phyloP scores from a whole-genome alignment of 2,113 vertebrate species.

The Salvator merianae region DNA sequence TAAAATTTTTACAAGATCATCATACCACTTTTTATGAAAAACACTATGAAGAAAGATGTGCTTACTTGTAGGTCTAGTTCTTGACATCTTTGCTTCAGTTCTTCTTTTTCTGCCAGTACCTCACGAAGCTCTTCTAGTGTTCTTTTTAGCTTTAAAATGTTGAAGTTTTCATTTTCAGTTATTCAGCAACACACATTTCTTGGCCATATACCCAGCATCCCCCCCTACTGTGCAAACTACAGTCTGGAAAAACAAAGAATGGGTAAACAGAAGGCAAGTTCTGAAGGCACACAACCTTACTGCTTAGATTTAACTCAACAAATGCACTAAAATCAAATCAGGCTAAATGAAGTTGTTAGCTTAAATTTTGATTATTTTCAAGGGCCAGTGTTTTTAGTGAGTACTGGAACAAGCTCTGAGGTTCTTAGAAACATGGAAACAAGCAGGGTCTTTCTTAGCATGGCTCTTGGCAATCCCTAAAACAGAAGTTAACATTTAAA shows the following conservation, averaged over 20 bases:
- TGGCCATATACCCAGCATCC: background rate
- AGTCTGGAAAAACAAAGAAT: background rate
- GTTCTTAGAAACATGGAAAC: background rate
- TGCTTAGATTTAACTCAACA: background rate
- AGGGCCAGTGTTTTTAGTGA: background rate
- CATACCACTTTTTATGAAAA: background rate
- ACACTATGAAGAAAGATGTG: background rate
- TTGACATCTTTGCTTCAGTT: slow-evolving; percentile 89
- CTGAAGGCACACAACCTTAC: background rate
- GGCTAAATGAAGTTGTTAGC: background rate
- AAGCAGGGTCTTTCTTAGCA: background rate
- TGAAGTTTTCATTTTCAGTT: background rate
- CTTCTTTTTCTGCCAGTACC: slow-evolving; percentile 87
- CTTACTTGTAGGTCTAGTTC: slow-evolving; percentile 93
- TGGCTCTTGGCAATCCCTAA: background rate
- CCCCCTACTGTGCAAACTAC: background rate
- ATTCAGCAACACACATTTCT: slow-evolving; percentile 1
- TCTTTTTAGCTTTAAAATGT: slow-evolving; percentile 84
- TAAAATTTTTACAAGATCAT: background rate
- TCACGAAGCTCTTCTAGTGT: slow-evolving; percentile 85
- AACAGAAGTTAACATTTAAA: background rate
- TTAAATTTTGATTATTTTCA: background rate
- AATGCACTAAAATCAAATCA: background rate
- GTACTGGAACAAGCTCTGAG: background rate
- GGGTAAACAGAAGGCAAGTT: background rate